Base-by-base conservation (phyloP, 2,888 invertebrate genomes). In the Apocheima hispidaria region DNA sequence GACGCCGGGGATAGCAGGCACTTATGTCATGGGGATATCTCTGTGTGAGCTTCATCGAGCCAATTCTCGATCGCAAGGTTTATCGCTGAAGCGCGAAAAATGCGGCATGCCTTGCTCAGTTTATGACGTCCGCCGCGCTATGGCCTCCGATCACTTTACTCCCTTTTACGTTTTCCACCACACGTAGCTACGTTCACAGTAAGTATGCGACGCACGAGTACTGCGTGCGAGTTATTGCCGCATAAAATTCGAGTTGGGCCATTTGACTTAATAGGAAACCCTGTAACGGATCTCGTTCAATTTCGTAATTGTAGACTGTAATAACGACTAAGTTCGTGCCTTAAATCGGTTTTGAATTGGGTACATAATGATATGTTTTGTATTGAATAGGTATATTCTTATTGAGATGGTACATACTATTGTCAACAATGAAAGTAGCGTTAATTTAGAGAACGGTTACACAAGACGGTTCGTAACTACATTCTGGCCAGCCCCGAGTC, bases 191-290 rank as follows among this genome's bases (percentile, higher is more conserved):
- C 66, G 60, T 65, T 66, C 63, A 64, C 66, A 63, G 66, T 70
- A 72, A n/a, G n/a, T 71, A 72, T 61, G 61, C 60, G 60, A 44
- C 72, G 59, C 71, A 73, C 70, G 69, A 65, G 64, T 63, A 66
- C 74, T 80, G 81, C 80, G 79, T 82, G 80, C 78, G 68, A 75
- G 76, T 81, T 86, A 88, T 81, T 66, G 76, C 79, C 77, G 70
- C 73, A 84, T 88, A 85, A 85, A 88, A 88, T 82, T 86, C 68
- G 77, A 82, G 75, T 71, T 72, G 77, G 81, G 65, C 77, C 82
- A 84, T 88, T 88, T 82, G 69, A 82, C 72, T 83, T 84, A 79
- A 84, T 86, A 81, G 73, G 70, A 79, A 79, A 77, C 72, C 73
- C 78, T 77, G 76, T 75, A 69, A 74, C 72, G 66, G 68, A 70